Conservation (phyloP, 2,113 vertebrate genomes). For the Mohoua ochrocephala region DNA sequence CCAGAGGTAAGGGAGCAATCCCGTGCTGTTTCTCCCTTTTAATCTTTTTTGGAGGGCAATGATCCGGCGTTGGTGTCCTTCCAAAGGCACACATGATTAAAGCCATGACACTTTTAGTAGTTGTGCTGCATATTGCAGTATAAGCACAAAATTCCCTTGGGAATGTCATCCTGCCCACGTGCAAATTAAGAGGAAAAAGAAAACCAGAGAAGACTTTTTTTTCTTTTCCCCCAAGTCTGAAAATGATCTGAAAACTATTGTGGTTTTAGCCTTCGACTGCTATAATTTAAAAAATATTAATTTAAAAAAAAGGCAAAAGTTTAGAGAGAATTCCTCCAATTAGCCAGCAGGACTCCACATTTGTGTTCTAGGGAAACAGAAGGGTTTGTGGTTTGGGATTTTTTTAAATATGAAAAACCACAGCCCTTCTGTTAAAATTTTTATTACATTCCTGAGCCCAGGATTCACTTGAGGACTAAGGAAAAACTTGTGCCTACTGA, state of each 20-base stretch:
- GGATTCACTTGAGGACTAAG: neutral
- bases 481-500: neutral
- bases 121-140: neutral
- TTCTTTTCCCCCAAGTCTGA: neutral
- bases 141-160: neutral
- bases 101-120: neutral
- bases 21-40: neutral
- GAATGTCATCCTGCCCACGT: neutral
- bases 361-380: neutral
- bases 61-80: neutral
- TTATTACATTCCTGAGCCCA: neutral
- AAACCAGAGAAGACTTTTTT: neutral
- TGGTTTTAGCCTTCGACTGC: accelerated
- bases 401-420: neutral
- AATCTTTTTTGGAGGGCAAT: neutral
- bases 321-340: neutral
- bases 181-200: neutral
- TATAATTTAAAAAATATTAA: neutral
- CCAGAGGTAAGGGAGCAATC: neutral
- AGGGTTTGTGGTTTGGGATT: neutral
- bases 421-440: neutral
- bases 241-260: neutral
- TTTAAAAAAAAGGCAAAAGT: neutral
- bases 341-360: neutral
- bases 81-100: neutral